phyloP scores from a whole-genome alignment of 2,113 vertebrate genomes.

The Rissa tridactyla region DNA sequence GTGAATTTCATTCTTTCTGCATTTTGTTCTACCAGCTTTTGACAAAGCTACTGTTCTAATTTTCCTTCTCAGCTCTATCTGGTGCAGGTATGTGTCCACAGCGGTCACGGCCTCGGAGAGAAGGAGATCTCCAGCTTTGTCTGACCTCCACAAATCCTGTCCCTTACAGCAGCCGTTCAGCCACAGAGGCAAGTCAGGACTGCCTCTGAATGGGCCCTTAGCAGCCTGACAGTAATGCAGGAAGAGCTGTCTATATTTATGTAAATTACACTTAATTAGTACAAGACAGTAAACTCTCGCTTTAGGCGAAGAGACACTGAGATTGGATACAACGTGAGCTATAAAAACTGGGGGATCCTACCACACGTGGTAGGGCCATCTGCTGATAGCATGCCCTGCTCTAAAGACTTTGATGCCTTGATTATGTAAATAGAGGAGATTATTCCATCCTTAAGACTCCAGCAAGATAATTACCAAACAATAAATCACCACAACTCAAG shows the following conservation, averaged over 20 bases:
- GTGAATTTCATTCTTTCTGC: background rate
- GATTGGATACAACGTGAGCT: background rate
- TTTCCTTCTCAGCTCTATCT: background rate
- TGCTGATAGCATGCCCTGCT: constrained; percentile 10
- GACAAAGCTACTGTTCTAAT: background rate
- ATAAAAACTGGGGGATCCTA: background rate
- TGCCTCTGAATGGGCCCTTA: background rate
- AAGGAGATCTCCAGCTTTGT: background rate
- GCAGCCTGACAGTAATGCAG: background rate
- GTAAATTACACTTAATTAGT: background rate
- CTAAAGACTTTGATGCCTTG: constrained; percentile 24
- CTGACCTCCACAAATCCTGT: background rate
- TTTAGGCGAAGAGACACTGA: background rate
- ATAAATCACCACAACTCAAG: constrained; percentile 55
- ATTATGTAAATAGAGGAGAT: constrained; percentile 64
- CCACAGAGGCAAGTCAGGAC: background rate
- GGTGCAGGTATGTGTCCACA: background rate
- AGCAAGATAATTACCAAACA: constrained; percentile 58
- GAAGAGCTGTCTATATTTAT: background rate
- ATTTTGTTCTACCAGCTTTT: background rate
- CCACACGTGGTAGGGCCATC: background rate
- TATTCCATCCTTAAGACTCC: constrained; percentile 35
- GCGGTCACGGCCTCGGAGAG: accelerated
- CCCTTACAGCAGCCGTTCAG: background rate
- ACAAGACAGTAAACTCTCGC: background rate